Conservation (phyloP, 2,888 invertebrate species). For the Eudemis profundana region DNA sequence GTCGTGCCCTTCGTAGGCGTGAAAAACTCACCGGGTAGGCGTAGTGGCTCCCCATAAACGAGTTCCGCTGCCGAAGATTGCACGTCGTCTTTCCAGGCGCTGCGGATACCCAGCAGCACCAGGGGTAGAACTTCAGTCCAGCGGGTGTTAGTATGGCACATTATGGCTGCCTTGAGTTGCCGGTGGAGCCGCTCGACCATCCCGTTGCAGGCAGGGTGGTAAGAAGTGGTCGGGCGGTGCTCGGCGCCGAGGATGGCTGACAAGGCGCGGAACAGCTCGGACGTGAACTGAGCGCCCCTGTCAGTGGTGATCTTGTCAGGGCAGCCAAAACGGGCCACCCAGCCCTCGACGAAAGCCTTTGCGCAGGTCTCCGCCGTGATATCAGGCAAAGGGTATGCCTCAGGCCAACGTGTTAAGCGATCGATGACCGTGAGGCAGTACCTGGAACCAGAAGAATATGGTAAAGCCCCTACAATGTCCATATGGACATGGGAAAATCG, state of each 20-base stretch:
- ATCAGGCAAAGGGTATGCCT: conserved; percentile 7
- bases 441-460: neutral
- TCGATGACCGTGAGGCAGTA: conserved; percentile 5
- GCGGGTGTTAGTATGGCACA: too few species aligned
- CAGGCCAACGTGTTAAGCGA: conserved; percentile 11
- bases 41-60: neutral
- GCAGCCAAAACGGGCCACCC: conserved; percentile 1
- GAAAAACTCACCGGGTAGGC: neutral
- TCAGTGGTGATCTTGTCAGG: neutral
- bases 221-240: neutral
- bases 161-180: too few species aligned
- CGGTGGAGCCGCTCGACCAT: too few species aligned
- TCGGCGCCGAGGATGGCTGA: neutral
- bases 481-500: conserved; percentile 5
- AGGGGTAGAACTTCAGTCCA: too few species aligned
- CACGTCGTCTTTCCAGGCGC: neutral
- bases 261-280: neutral
- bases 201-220: too few species aligned
- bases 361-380: conserved; percentile 7
- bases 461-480: conserved; percentile 6
- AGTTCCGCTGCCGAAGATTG: neutral
- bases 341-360: neutral
- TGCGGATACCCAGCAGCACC: too few species aligned
- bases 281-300: neutral
- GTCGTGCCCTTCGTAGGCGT: neutral